Evolutionary conservation across 1,140 invertebrate genomes (phyloP).

Genomic region (Sweltsa coloradensis): DNA sequence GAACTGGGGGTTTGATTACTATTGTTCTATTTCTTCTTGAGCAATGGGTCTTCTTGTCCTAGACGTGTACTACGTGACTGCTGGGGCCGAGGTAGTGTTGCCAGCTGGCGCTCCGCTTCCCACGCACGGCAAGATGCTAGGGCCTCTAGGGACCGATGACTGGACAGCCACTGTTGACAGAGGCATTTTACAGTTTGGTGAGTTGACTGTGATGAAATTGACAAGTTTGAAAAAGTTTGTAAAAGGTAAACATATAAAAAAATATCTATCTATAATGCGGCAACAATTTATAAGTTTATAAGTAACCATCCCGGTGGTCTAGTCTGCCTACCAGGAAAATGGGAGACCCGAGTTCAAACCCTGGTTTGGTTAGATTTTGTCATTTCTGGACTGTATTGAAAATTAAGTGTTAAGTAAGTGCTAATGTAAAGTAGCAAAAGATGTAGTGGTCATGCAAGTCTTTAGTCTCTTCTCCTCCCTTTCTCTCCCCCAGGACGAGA

Average conservation of each 20-base stretch:
- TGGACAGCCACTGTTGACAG: conserved; percentile 48
- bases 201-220: conserved; percentile 15
- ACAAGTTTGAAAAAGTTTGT: neutral
- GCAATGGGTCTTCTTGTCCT: conserved; percentile 18
- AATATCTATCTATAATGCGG: neutral
- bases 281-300: neutral
- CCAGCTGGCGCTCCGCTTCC: conserved; percentile 15
- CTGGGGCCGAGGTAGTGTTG: conserved; percentile 25
- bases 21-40: neutral
- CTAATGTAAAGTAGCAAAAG: neutral
- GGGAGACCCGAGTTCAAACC: neutral
- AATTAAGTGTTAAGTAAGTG: neutral
- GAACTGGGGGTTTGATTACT: neutral
- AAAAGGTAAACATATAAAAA: neutral
- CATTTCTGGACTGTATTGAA: neutral
- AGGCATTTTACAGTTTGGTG: conserved; percentile 53
- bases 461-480: conserved; percentile 19
- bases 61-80: conserved; percentile 33
- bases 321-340: neutral
- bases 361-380: neutral
- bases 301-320: no score
- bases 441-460: neutral
- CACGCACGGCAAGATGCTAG: conserved; percentile 39
- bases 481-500: conserved; percentile 44
- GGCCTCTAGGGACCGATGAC: conserved; percentile 37